These are phyloP conservation scores for Brachionus manjavacas DNA, from an alignment of 1,140 invertebrate genomes.

Conservation along the genomic window DNA sequence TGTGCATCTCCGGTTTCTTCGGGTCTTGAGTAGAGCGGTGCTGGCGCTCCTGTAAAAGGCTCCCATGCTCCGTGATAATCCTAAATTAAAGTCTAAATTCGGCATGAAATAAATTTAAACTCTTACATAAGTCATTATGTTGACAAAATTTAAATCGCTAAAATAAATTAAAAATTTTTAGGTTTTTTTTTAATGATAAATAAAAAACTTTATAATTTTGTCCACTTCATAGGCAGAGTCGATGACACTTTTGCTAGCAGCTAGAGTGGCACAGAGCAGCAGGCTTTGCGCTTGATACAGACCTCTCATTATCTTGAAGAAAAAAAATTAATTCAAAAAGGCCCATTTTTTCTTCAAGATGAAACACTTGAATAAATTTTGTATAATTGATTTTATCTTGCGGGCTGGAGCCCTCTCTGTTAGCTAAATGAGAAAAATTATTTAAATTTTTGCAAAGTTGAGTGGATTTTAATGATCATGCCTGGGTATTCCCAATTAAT, in stretches of 20 bases:
- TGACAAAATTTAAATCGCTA: slow-evolving; percentile 87
- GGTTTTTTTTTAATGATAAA: slow-evolving; percentile 56
- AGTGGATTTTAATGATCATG: background rate
- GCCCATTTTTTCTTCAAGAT: background rate
- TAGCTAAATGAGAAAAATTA: background rate
- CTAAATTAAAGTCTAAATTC: background rate
- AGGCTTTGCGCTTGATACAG: slow-evolving; percentile 44
- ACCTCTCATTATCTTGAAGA: background rate
- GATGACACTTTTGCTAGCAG: slow-evolving; percentile 44
- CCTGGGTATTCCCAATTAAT: slow-evolving; percentile 50
- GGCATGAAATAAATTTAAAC: background rate
- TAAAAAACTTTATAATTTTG: slow-evolving; percentile 71
- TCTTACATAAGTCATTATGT: slow-evolving; percentile 71
- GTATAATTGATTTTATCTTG: slow-evolving; percentile 62
- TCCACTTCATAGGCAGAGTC: slow-evolving; percentile 67
- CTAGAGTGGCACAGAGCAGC: slow-evolving; percentile 45
- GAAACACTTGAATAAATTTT: slow-evolving; percentile 56
- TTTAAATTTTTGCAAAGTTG: background rate
- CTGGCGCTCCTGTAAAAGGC: background rate
- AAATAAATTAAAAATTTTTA: slow-evolving; percentile 25
- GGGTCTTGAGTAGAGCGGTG: background rate
- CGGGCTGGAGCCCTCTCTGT: slow-evolving; percentile 45
- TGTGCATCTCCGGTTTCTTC: slow-evolving; percentile 28
- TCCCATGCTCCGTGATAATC: slow-evolving; percentile 43
- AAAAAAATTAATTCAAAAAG: background rate